phyloP scores from a whole-genome alignment of 2,113 vertebrate species.

The Meleagris gallopavo region DNA sequence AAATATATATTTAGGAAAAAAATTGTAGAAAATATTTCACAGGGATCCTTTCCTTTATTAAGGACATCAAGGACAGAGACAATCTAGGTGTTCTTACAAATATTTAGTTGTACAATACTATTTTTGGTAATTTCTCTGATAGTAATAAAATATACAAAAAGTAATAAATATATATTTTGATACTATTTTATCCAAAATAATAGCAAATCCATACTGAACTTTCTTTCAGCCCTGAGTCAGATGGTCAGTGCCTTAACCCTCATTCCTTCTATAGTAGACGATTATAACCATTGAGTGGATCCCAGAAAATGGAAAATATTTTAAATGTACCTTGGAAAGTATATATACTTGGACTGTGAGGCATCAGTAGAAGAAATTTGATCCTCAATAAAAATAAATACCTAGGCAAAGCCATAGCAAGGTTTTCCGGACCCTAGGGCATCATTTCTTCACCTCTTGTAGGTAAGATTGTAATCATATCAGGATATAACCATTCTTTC shows the following conservation, averaged over 20 bases:
- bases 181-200: not conserved
- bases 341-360: not conserved
- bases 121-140: not conserved
- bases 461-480: not conserved
- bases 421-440: not conserved
- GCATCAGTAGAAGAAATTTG: not conserved
- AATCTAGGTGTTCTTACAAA: not conserved
- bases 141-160: not conserved
- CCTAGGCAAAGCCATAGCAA: not conserved
- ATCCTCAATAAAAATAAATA: not conserved
- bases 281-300: not conserved
- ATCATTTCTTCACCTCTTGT: not conserved
- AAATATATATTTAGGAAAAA: slow-evolving; percentile 14
- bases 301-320: not conserved
- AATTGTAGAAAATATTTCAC: not conserved
- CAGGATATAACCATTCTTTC: not conserved
- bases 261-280: not conserved
- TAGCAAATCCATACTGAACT: not conserved
- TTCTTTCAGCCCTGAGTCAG: not conserved
- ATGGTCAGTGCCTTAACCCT: not conserved
- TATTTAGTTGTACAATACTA: not conserved
- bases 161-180: not conserved
- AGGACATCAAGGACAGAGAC: not conserved
- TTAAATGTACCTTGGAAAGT: not conserved
- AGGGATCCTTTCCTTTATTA: not conserved